These are phyloP conservation scores for Epirrita christyi DNA, from an alignment of 2,888 invertebrate genomes.

Conservation along the genomic window DNA sequence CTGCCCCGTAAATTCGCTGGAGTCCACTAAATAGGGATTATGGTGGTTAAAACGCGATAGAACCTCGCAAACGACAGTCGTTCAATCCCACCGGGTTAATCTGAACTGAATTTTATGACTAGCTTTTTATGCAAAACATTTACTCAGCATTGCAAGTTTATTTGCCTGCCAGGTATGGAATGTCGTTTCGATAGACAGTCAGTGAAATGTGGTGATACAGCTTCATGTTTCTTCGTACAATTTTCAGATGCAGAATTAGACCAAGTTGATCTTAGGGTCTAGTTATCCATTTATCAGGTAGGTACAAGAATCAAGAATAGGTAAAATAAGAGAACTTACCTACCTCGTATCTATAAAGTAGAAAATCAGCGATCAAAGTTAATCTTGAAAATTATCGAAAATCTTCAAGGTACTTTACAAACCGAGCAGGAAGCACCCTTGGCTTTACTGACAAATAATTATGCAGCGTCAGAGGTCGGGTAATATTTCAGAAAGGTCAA, in stretches of 20 bases:
- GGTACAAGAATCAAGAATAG: too few relatives aligned
- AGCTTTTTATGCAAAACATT: constrained; percentile 25
- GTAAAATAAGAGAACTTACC: too few relatives aligned
- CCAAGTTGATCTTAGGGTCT: too few relatives aligned
- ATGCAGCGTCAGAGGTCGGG: constrained; percentile 24
- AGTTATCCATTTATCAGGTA: too few relatives aligned
- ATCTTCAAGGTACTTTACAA: background rate
- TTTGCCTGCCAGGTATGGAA: constrained; percentile 7
- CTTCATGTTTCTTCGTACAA: too few relatives aligned
- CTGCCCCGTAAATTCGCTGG: constrained; percentile 35
- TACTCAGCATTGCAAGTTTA: constrained; percentile 22
- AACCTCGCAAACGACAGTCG: constrained; percentile 25
- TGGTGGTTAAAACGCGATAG: constrained; percentile 31
- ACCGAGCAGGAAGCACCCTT: background rate
- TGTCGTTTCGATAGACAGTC: constrained; percentile 5
- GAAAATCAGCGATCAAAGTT: too few relatives aligned
- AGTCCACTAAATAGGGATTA: constrained; percentile 41
- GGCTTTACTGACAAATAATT: constrained; percentile 15
- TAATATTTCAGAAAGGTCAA: constrained; percentile 35
- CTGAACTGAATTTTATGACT: constrained; percentile 25
- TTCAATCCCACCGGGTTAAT: constrained; percentile 28
- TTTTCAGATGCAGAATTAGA: too few relatives aligned
- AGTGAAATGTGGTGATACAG: background rate
- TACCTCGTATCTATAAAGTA: too few relatives aligned
- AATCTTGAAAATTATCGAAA: background rate